These are phyloP conservation scores for Hemiscyllium ocellatum DNA, from an alignment of 2,113 vertebrate genomes.

Conservation along the genomic window DNA sequence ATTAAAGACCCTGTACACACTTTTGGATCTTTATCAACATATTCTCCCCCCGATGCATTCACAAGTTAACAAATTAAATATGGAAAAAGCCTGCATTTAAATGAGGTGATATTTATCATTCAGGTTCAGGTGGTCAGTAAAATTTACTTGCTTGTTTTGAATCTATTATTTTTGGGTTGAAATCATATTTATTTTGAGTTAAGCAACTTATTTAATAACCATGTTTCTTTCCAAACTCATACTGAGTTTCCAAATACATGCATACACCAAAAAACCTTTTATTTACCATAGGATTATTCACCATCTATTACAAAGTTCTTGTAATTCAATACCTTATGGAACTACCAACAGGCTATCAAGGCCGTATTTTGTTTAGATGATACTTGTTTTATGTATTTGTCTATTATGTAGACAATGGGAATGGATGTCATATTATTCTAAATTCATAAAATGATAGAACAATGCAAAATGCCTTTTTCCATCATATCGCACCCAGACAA, in stretches of 20 bases:
- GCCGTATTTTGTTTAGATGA: not conserved
- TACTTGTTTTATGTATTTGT: not conserved
- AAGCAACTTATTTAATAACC: not conserved
- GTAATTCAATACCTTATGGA: not conserved
- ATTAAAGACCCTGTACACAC: not conserved
- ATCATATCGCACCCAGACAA: not conserved
- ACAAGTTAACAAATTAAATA: not conserved
- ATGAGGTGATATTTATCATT: not conserved
- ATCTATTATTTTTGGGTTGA: not conserved
- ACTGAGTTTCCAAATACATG: not conserved
- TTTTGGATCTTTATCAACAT: not conserved
- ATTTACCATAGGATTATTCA: not conserved
- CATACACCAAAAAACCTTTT: not conserved
- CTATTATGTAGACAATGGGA: not conserved
- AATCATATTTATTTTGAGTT: not conserved
- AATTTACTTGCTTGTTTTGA: not conserved
- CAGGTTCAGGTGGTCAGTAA: not conserved
- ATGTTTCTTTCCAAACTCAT: not conserved
- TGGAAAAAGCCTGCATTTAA: not conserved
- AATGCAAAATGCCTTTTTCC: not conserved
- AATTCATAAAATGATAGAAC: not conserved
- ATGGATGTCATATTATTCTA: not conserved
- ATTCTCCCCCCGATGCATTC: not conserved
- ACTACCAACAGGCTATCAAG: not conserved
- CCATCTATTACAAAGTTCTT: not conserved